Base-by-base conservation (phyloP, 37 sponge, comb jelly and placozoan genomes). In the Tethya wilhelma region DNA sequence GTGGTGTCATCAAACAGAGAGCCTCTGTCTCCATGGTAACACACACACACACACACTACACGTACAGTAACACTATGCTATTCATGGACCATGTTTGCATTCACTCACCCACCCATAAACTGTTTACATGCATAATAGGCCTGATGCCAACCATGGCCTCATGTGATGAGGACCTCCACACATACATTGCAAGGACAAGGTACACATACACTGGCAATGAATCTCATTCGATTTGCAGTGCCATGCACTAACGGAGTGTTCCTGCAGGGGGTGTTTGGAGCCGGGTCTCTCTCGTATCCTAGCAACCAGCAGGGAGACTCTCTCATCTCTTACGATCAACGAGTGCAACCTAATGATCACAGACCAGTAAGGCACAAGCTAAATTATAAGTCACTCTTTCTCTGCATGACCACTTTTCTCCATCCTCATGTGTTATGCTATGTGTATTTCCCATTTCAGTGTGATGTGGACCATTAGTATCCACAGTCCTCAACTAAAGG, bases 311-410 rank as follows among this genome's bases (percentile, higher is more conserved):
- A 11, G 63, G 22, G 26, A 42, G 23, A 43, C 74, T 20, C 72
- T 88, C 12, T 32, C 12, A 41, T 68, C 62, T n/a, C 26, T 82
- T 9, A 17, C 72, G 23, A n/a, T 88, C 49, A 59, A 64, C 38
- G 77, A 88, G 38, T 88, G 89, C 57, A 58, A 69, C 45, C 68
- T 88, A 23, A 70, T 81, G 73, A 67, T 81, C 30, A 88, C 89
- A 32, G 83, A 88, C 14, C 38, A 81, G 80, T 87, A 58, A 8
- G 59, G 60, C 37, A 59, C 42, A 60, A 6, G 53, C 9, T 49
- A 49, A n/a, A n/a, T n/a, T n/a, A n/a, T n/a, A n/a, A n/a, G n/a
- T n/a, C n/a, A n/a, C n/a, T n/a, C n/a, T n/a, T n/a, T n/a, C n/a
- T n/a, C n/a, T n/a, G n/a, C n/a, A n/a, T n/a, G n/a, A n/a, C n/a